Evolutionary conservation across 2,113 vertebrate species (phyloP).

Genomic region (Capricornis sumatraensis): DNA sequence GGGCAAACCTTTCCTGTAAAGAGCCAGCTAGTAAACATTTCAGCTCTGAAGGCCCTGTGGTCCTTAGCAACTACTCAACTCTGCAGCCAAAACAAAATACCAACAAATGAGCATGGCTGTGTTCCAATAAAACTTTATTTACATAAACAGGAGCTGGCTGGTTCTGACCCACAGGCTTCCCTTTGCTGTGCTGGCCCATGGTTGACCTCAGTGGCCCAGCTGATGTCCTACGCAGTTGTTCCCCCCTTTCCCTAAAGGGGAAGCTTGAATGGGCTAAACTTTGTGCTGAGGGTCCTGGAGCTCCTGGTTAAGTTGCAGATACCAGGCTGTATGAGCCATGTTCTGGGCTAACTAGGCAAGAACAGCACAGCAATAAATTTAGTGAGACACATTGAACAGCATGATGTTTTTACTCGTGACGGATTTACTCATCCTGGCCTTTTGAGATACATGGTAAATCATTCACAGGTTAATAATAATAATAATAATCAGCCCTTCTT

Average conservation of each 20-base stretch:
- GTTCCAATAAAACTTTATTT: constrained; percentile 22
- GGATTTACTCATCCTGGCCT: background rate
- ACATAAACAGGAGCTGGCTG: background rate
- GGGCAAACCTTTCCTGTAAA: background rate
- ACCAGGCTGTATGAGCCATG: background rate
- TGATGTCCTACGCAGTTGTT: background rate
- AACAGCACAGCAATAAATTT: background rate
- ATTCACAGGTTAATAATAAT: background rate
- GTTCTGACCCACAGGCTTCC: background rate
- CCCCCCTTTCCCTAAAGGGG: background rate
- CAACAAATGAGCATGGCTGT: background rate
- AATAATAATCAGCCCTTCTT: background rate
- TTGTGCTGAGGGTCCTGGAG: background rate
- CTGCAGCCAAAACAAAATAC: background rate
- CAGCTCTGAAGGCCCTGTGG: background rate
- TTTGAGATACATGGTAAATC: background rate
- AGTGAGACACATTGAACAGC: background rate
- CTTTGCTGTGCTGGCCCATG: background rate
- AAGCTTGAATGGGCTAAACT: background rate
- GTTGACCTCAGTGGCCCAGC: background rate
- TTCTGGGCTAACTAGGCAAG: background rate
- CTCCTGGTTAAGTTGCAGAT: background rate
- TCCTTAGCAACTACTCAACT: background rate
- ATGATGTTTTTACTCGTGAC: background rate
- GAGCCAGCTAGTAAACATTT: background rate